Conservation (phyloP, 1,140 invertebrate species). For the Papilio helenus region DNA sequence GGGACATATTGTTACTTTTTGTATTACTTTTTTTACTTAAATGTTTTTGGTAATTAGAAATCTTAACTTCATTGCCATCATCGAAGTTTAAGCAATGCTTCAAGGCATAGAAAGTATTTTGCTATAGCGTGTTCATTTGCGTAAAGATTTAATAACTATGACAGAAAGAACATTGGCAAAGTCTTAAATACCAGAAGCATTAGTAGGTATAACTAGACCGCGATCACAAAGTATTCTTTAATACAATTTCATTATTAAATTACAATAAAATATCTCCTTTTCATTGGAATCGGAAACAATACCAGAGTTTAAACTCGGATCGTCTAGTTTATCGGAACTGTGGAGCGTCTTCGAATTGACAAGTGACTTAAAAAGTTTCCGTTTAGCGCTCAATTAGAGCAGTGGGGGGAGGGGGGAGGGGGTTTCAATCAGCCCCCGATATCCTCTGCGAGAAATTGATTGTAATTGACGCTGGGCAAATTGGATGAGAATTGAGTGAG, state of each 20-base stretch:
- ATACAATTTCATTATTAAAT: neutral
- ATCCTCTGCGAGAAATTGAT: conserved; percentile 49
- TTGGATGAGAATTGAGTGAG: conserved; percentile 40
- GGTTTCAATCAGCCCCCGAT: conserved; percentile 43
- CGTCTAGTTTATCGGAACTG: conserved; percentile 44
- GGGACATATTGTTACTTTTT: neutral
- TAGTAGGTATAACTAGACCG: neutral
- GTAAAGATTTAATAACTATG: neutral
- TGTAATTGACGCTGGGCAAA: conserved; percentile 52
- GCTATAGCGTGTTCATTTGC: no score
- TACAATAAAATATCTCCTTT: conserved; percentile 23
- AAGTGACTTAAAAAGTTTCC: conserved; percentile 53
- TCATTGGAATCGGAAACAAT: conserved; percentile 26
- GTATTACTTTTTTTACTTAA: neutral
- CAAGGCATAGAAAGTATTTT: neutral
- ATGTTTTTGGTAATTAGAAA: neutral
- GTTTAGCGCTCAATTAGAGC: conserved; percentile 53
- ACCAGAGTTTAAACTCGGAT: conserved; percentile 36
- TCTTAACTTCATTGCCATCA: no score
- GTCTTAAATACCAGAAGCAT: neutral
- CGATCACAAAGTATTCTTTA: conserved; percentile 3
- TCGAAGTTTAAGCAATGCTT: no score
- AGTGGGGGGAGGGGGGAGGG: neutral
- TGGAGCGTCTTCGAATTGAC: conserved; percentile 42
- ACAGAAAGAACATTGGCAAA: neutral